Evolutionary conservation across 2,888 invertebrate genomes (phyloP), one percentile per base, ranked within the genome.

Genomic region (Drosophila ustulata): DNA sequence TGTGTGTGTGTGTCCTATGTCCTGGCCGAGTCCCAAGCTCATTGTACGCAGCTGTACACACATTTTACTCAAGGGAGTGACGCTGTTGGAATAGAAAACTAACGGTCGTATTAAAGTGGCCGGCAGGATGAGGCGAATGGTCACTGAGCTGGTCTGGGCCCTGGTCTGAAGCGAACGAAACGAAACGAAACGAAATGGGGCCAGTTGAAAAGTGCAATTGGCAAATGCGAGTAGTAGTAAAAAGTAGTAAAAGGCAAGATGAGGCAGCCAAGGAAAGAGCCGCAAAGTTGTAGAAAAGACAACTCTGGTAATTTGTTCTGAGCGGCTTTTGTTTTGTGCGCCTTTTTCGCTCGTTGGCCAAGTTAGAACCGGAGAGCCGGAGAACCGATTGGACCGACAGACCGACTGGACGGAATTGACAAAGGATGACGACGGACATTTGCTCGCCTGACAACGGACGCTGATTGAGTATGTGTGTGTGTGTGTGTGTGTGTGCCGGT

Each of bases 311-410:
- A 86, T 86, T 86, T 87, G 88, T 88, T 87, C 77, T 77, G 80
- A 87, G 82, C 87, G 80, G 82, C 85, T 86, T 86, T 86, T 87
- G 85, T 87, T 85, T 86, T 88, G 71, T 79, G 82, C 82, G 75
- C 79, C 75, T 63, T 78, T 73, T 84, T 80, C 74, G 58, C 70
- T 69, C 74, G 58, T 71, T 69, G 59, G 56, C 76, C 68, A 67
- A 65, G 32, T 57, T 55, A 45, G 43, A 56, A 32, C 18, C 25
- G 47, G 43, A 52, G 18, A 45, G 50, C 41, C 57, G 43, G 26
- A 49, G 47, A 49, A 11, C 11, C 51, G 28, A 30, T 26, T 5
- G 45, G 47, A 34, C 56, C 41, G 61, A 66, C 57, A 53, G 49
- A 64, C 39, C 41, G 43, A 34, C 32, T 11, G 34, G 46, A 26